A percentile compares a stretch with the other conserved stretches of the same genome.
Evolutionary conservation across 2,888 invertebrate genomes (phyloP).

Genomic region (Anodontia alba): DNA sequence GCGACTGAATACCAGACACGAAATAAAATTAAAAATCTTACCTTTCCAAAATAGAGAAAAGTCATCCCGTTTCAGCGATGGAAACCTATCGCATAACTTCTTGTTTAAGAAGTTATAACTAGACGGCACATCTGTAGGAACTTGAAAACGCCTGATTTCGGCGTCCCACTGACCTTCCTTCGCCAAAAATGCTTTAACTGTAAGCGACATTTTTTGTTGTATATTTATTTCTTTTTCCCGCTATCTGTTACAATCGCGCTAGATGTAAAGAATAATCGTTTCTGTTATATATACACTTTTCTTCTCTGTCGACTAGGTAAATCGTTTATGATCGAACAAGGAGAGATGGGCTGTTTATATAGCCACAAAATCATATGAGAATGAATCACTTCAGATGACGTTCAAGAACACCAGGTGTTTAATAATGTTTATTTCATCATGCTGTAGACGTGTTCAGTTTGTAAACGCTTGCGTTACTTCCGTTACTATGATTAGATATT

Average conservation of each 20-base stretch:
- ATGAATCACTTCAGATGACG: conserved; percentile 3
- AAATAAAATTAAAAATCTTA: conserved; percentile 82
- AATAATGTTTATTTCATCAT: conserved; percentile 24
- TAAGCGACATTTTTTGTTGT: conserved; percentile 72
- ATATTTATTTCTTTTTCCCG: neutral
- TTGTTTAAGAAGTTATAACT: conserved; percentile 87
- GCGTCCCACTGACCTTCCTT: conserved; percentile 85
- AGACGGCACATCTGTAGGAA: conserved; percentile 87
- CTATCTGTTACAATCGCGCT: conserved; percentile 6
- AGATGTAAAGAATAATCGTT: neutral
- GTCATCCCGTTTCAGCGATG: conserved; percentile 86
- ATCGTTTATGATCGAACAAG: neutral
- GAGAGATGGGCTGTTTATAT: neutral
- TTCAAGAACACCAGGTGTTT: conserved; percentile 8
- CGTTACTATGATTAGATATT: conserved; percentile 24
- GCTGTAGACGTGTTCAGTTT: conserved; percentile 47
- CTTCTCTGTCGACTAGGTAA: neutral
- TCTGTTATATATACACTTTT: neutral
- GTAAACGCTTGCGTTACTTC: conserved; percentile 39
- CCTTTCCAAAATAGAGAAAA: conserved; percentile 89
- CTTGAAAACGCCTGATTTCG: conserved; percentile 88
- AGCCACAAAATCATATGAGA: neutral
- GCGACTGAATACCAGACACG: too few species aligned
- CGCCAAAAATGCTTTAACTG: conserved; percentile 80
- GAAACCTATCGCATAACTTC: conserved; percentile 88